A percentile compares a stretch with the other conserved stretches of the same genome.
Conservation (phyloP, 2,797 vertebrate species). For the Danio choprae region DNA sequence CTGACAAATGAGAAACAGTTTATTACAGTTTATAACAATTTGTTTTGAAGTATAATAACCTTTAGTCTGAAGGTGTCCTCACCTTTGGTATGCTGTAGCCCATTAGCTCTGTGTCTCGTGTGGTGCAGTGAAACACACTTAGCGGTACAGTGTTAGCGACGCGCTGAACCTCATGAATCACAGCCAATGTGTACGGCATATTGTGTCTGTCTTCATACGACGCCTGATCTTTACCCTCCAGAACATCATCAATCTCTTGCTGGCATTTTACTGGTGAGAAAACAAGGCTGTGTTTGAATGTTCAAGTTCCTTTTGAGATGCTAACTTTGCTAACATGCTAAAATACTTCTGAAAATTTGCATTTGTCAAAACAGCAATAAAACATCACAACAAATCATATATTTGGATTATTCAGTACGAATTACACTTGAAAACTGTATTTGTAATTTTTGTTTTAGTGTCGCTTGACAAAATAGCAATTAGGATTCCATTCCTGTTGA, state of each 20-base stretch:
- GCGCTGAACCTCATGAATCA: constrained; percentile 79
- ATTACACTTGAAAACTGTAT: no score
- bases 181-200: constrained; percentile 77
- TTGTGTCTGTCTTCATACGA: constrained; percentile 69
- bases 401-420: no score
- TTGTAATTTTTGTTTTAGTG: no score
- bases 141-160: constrained; percentile 71
- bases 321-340: no score
- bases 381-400: no score
- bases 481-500: no score
- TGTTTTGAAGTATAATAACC: no score
- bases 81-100: constrained; percentile 81
- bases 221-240: constrained; percentile 62
- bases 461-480: no score
- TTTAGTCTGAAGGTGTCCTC: constrained; percentile 1
- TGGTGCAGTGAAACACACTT: constrained; percentile 75
- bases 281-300: background rate
- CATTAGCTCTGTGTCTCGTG: constrained; percentile 75
- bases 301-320: no score
- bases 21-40: no score
- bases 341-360: no score
- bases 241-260: constrained; percentile 72
- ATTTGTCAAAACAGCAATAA: no score
- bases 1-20: constrained; percentile 33
- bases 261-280: constrained; percentile 69